Base-by-base conservation (phyloP, 2,888 invertebrate species). In the Archips crataeganus region DNA sequence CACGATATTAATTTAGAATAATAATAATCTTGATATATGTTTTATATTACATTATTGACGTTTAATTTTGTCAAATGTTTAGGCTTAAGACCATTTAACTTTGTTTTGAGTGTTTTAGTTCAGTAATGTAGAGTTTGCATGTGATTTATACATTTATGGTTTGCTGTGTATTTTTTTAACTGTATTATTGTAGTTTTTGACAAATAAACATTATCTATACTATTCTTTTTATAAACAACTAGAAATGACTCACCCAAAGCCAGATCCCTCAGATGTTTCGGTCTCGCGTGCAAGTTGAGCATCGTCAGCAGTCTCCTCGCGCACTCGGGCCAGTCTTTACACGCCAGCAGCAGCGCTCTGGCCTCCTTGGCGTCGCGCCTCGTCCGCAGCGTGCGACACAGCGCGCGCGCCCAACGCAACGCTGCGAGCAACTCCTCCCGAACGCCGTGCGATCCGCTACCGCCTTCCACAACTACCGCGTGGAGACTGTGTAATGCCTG, bases 381-480 rank as follows among this genome's bases (percentile, higher is more conserved):
- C 76, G 96, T 94, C 85, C 97, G 95, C 77, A 97, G 92, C 76
- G 97, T 97, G 66, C 97, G 95, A 69, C 97, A 95, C 32, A 97
- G 90, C 75, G 97, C 96, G 69, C 96, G 95, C 82, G 97, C 96
- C 87, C 97, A 97, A 0, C 97, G 96, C 76, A 99, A 95, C 61
- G 99, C 95, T 81, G 98, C 98, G 49, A 98, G 96, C 71, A 99
- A 95, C 88, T 99, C 99, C 0, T 98, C 98, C 9, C 98, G 98
- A 72, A 98, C 98, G 34, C 78, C 81, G 1, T 98, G 98, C 49
- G 98, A 98, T 89, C 98, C 98, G 32, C 83, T 85, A 49, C 88
- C 89, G 13, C 98, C 98, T 90, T 99, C 98, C 82, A 98, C 98
- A 87, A 98, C 97, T 96, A 99, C 98, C 79, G 98, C 97, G 94